Evolutionary conservation across 2,113 vertebrate species (phyloP).

Genomic region (Thermophis baileyi): DNA sequence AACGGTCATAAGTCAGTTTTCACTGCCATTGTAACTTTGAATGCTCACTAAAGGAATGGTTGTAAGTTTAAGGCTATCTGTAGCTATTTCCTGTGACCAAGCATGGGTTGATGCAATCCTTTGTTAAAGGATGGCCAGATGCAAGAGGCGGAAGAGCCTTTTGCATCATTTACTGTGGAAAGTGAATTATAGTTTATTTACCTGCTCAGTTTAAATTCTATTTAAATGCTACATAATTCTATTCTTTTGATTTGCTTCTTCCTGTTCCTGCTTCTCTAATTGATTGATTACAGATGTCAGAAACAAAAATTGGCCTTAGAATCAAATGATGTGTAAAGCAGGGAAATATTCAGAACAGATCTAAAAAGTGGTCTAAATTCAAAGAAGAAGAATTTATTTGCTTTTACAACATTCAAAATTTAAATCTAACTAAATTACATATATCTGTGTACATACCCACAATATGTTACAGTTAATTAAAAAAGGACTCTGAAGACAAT

Average conservation of each 20-base stretch:
- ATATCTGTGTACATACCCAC: neutral
- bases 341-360: neutral
- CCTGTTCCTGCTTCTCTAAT: neutral
- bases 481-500: neutral
- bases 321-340: neutral
- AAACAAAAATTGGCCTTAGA: neutral
- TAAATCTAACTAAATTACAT: neutral
- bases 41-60: neutral
- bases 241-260: neutral
- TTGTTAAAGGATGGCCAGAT: neutral
- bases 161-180: neutral
- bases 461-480: neutral
- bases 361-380: neutral
- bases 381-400: neutral
- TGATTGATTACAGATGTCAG: neutral
- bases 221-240: neutral
- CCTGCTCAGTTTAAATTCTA: neutral
- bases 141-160: neutral
- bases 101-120: neutral
- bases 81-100: neutral
- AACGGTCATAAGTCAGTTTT: neutral
- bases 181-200: neutral
- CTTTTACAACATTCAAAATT: neutral
- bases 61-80: neutral
- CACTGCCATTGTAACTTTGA: neutral